phyloP scores from a whole-genome alignment of 35 echinoderm and acorn worm species.

The Ophiothrix spiculata region DNA sequence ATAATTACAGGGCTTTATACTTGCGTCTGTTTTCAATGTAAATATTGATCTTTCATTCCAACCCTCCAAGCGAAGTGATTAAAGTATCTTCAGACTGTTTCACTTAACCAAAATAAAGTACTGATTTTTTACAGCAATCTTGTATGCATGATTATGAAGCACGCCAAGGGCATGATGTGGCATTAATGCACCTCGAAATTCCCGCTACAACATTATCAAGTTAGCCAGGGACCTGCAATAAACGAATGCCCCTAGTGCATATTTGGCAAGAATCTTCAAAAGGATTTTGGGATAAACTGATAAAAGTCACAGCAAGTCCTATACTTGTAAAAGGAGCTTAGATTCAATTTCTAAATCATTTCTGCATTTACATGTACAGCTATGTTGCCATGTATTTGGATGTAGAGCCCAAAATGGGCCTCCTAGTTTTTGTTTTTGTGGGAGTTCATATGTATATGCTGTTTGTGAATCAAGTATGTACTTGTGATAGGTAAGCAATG shows the following conservation, averaged over 20 bases:
- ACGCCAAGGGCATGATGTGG: not conserved
- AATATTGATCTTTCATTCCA: not conserved
- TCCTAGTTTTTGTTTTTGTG: not conserved
- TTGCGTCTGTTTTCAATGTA: not conserved
- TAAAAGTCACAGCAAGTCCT: not conserved
- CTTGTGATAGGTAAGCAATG: not conserved
- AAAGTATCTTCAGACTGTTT: not conserved
- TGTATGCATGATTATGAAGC: not conserved
- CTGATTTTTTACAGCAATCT: not conserved
- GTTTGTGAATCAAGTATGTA: not conserved
- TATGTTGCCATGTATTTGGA: not conserved
- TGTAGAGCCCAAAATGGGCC: not conserved
- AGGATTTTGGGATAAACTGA: slow-evolving; percentile 4
- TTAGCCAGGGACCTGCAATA: not conserved
- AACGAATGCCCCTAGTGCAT: not conserved
- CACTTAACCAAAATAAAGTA: not conserved
- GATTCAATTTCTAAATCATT: not conserved
- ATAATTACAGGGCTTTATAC: not conserved
- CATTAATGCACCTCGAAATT: not conserved
- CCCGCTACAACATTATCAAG: not conserved
- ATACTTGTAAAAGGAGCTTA: not conserved
- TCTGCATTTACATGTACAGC: no score
- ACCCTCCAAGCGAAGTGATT: not conserved
- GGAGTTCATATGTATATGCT: not conserved
- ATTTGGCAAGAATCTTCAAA: not conserved